These are phyloP conservation scores for Natrix natrix DNA, from an alignment of 2,797 vertebrate species.

Conservation along the genomic window DNA sequence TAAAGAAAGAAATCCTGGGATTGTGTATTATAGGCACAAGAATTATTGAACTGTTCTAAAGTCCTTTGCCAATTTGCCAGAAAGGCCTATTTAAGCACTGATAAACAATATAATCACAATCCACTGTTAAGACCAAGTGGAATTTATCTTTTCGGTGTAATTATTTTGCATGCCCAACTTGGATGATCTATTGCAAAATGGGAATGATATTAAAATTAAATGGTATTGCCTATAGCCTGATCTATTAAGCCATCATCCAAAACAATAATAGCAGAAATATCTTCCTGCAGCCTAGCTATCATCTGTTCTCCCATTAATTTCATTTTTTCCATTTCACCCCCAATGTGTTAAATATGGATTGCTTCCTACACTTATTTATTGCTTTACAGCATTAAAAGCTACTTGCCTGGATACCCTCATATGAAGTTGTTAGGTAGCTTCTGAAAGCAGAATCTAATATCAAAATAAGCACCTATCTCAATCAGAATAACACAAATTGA, in stretches of 20 bases:
- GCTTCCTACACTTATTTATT: not conserved
- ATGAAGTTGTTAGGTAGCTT: not conserved
- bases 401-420: not conserved
- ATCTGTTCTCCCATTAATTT: not conserved
- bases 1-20: not conserved
- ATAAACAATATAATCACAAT: not conserved
- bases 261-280: not conserved
- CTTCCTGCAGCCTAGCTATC: not conserved
- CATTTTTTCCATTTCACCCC: not conserved
- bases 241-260: constrained; percentile 38
- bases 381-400: not conserved
- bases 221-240: constrained; percentile 8
- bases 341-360: not conserved
- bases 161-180: not conserved
- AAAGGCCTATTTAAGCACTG: not conserved
- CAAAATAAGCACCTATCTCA: not conserved
- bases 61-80: not conserved
- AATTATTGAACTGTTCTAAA: not conserved
- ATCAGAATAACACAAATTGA: not conserved
- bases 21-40: not conserved
- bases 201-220: constrained; percentile 35
- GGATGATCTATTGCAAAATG: constrained; percentile 19
- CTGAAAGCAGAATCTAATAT: not conserved
- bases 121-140: not conserved
- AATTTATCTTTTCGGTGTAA: not conserved